A percentile compares a stretch with the other conserved stretches of the same genome.
Conservation (phyloP, 2,113 vertebrate genomes). For the Plotosus lineatus region DNA sequence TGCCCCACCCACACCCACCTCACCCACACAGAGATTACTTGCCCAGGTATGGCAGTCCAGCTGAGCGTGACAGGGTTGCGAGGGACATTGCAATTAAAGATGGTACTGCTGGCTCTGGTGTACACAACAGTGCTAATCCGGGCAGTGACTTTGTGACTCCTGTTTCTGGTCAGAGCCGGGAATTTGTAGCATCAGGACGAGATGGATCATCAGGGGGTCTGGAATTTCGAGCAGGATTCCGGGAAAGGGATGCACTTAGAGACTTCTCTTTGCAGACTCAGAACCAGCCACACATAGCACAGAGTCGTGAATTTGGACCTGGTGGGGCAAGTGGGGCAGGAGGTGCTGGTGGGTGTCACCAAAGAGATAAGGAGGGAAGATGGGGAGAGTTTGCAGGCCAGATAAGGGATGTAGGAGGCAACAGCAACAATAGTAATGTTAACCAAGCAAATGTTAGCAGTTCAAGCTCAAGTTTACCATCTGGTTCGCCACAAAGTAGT, state of each 20-base stretch:
- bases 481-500: slow-evolving; percentile 70
- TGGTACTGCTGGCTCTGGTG: slow-evolving; percentile 47
- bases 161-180: slow-evolving; percentile 67
- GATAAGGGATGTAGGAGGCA: slow-evolving; percentile 66
- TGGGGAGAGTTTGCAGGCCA: slow-evolving; percentile 76
- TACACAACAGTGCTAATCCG: slow-evolving; percentile 61
- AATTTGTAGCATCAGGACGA: slow-evolving; percentile 64
- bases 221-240: slow-evolving; percentile 72
- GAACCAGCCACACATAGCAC: slow-evolving; percentile 68
- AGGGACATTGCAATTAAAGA: slow-evolving; percentile 70
- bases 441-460: slow-evolving; percentile 63
- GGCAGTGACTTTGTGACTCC: slow-evolving; percentile 67
- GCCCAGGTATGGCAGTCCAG: slow-evolving; percentile 72
- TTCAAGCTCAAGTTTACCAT: slow-evolving; percentile 62
- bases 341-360: slow-evolving; percentile 61
- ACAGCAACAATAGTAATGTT: slow-evolving; percentile 66
- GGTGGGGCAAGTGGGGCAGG: slow-evolving; percentile 59
- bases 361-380: slow-evolving; percentile 75
- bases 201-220: slow-evolving; percentile 69
- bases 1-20: slow-evolving; percentile 69
- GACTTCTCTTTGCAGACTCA: slow-evolving; percentile 71
- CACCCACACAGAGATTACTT: slow-evolving; percentile 78
- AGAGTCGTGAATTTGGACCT: slow-evolving; percentile 72
- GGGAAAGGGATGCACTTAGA: slow-evolving; percentile 70
- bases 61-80: slow-evolving; percentile 68